These are phyloP conservation scores for Montipora foliosa DNA, from an alignment of 64 coral and sea anemone genomes.

Conservation along the genomic window DNA sequence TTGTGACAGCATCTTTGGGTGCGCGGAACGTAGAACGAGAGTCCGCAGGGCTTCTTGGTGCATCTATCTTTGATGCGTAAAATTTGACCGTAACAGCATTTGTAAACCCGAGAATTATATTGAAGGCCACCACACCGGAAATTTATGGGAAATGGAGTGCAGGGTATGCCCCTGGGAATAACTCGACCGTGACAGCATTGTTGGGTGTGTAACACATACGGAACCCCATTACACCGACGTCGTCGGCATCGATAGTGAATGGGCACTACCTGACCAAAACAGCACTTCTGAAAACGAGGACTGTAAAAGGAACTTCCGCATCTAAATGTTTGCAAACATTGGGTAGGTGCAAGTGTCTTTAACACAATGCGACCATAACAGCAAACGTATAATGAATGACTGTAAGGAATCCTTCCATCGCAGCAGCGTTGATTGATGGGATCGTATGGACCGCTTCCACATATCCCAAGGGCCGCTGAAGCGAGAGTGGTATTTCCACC, in stretches of 20 bases:
- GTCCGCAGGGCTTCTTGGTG: not conserved
- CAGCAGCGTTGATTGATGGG: not conserved
- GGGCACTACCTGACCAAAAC: not conserved
- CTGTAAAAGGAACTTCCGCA: not conserved
- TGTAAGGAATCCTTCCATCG: not conserved
- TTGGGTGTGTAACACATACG: not conserved
- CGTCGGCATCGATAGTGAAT: not conserved
- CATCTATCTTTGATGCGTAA: not conserved
- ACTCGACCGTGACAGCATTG: constrained; percentile 23
- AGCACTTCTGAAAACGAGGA: not conserved
- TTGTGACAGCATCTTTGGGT: constrained; percentile 8
- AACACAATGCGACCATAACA: not conserved
- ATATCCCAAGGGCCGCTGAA: not conserved
- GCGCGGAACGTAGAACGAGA: not conserved
- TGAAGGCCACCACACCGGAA: constrained; percentile 7
- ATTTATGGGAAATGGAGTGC: not conserved
- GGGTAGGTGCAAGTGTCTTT: not conserved
- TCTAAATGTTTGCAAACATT: not conserved
- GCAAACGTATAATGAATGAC: not conserved
- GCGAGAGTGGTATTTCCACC: not conserved
- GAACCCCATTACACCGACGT: not conserved
- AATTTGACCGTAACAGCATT: constrained; percentile 24
- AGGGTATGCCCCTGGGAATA: not conserved
- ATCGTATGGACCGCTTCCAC: not conserved
- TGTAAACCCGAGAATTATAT: not conserved